A percentile compares a stretch with the other conserved stretches of the same genome.
Conservation (phyloP, 2,888 invertebrate species). For the Drosophila crucigera region DNA sequence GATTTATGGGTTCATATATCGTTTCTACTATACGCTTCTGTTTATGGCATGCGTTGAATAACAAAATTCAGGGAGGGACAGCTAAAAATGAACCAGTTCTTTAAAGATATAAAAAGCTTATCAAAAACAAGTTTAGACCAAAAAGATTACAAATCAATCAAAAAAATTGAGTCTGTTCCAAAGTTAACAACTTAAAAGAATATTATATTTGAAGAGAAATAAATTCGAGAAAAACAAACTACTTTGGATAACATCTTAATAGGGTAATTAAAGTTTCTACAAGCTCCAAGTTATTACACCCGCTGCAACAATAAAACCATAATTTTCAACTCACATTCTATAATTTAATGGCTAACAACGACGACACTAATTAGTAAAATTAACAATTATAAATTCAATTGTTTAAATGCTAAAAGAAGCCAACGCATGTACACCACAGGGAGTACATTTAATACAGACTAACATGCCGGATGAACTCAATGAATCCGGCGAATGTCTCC, state of each 20-base stretch:
- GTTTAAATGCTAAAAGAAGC: slow-evolving; percentile 50
- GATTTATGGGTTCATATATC: slow-evolving; percentile 31
- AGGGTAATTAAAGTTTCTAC: neutral
- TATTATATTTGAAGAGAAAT: neutral
- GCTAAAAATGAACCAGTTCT: slow-evolving; percentile 15
- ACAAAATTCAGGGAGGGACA: neutral
- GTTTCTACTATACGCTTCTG: slow-evolving; percentile 50
- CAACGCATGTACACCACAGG: neutral
- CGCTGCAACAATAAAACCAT: neutral
- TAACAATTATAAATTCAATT: slow-evolving; percentile 81
- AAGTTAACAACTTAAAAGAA: neutral
- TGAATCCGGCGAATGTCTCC: slow-evolving; percentile 84
- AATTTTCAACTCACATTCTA: slow-evolving; percentile 22
- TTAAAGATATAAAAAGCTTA: neutral
- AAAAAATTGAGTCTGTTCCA: neutral
- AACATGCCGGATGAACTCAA: slow-evolving; percentile 84
- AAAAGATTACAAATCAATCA: neutral
- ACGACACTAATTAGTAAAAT: slow-evolving; percentile 74
- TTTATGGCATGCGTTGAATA: slow-evolving; percentile 49
- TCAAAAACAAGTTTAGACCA: neutral
- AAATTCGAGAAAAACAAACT: neutral
- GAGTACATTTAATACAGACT: slow-evolving; percentile 76
- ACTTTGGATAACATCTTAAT: neutral
- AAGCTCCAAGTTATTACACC: neutral
- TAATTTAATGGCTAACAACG: slow-evolving; percentile 73